A percentile compares a stretch with the other conserved stretches of the same genome.
phyloP scores from a whole-genome alignment of 2,113 vertebrate genomes.

The Syrrhaptes paradoxus region DNA sequence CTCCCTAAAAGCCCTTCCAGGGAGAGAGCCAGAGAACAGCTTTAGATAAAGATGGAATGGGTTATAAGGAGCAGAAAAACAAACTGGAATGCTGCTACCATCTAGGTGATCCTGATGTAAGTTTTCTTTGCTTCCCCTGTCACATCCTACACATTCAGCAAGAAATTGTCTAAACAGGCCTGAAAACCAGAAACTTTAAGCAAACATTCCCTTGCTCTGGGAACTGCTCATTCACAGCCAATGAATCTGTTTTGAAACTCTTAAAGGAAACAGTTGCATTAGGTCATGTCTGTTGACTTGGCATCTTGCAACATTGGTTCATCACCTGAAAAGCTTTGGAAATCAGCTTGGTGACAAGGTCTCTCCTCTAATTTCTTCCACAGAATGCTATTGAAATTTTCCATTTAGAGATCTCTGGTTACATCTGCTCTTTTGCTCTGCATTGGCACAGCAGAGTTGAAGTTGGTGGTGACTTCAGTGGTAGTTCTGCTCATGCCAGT shows the following conservation, averaged over 20 bases:
- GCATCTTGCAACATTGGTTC: background rate
- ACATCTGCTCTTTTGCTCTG: background rate
- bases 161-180: background rate
- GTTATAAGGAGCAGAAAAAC: background rate
- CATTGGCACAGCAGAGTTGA: background rate
- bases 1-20: background rate
- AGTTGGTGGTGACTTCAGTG: background rate
- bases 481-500: background rate
- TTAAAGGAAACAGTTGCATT: conserved; percentile 10
- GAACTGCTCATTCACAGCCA: background rate
- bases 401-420: background rate
- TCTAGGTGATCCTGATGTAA: background rate
- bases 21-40: background rate
- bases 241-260: conserved; percentile 23
- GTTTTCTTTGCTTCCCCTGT: background rate
- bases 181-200: background rate
- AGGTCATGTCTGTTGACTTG: conserved; percentile 14
- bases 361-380: background rate
- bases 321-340: background rate
- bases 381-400: background rate
- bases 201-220: background rate
- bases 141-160: background rate
- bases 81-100: background rate
- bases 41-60: background rate
- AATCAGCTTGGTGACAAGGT: background rate